Evolutionary conservation across 2,113 vertebrate genomes (phyloP).

Genomic region (Ivindomyrus marchei): DNA sequence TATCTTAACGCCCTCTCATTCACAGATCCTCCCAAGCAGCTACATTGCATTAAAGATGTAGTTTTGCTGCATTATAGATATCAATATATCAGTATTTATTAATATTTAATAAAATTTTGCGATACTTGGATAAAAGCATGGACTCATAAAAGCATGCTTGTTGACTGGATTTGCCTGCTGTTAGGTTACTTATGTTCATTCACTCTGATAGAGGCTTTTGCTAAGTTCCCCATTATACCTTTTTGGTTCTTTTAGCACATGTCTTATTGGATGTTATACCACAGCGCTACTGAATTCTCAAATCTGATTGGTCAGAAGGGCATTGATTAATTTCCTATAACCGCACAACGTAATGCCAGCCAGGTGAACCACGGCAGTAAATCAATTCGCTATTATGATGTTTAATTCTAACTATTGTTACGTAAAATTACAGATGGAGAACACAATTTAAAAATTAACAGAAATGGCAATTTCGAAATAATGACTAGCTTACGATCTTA

Average conservation of each 20-base stretch:
- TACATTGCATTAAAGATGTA: neutral
- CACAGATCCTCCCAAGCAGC: neutral
- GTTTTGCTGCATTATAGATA: neutral
- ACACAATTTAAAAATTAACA: neutral
- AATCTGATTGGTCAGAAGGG: neutral
- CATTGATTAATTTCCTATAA: neutral
- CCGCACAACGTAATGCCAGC: neutral
- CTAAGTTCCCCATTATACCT: neutral
- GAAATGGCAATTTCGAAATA: neutral
- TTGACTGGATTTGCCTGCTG: neutral
- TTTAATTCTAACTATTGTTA: neutral
- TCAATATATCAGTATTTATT: neutral
- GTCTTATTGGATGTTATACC: neutral
- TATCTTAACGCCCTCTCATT: neutral
- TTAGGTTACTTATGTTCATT: neutral
- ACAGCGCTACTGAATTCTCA: neutral
- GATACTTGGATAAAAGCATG: neutral
- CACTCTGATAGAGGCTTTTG: neutral
- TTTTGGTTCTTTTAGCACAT: neutral
- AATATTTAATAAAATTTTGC: neutral
- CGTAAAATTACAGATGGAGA: neutral
- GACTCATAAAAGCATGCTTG: neutral
- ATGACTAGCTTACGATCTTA: neutral
- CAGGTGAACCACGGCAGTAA: neutral
- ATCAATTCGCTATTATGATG: neutral